A percentile compares a stretch with the other conserved stretches of the same genome.
Conservation (phyloP, 2,113 vertebrate genomes). For the Amblyopsis rosae region DNA sequence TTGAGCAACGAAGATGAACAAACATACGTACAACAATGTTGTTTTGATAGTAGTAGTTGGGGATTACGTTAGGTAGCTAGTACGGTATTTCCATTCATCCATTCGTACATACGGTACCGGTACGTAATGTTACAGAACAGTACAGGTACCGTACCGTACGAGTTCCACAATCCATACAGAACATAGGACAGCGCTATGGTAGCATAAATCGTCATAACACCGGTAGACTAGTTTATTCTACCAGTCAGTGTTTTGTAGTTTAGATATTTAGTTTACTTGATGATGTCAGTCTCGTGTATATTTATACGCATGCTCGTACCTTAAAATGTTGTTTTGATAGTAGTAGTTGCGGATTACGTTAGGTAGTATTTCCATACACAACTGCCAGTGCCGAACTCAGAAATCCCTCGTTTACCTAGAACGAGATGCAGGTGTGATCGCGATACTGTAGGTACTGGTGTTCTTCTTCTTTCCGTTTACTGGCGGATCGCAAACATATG, state of each 20-base stretch:
- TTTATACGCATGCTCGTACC: conserved; percentile 9
- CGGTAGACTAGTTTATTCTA: no score
- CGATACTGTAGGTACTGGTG: not conserved
- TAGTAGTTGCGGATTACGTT: not conserved
- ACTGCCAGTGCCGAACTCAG: not conserved
- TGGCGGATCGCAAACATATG: not conserved
- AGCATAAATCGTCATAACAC: no score
- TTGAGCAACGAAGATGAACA: not conserved
- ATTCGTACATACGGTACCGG: no score
- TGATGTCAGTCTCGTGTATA: not conserved
- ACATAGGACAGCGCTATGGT: no score
- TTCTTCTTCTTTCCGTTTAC: not conserved
- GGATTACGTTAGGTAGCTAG: conserved; percentile 26
- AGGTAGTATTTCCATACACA: conserved; percentile 41
- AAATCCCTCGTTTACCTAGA: conserved; percentile 54
- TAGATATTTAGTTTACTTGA: not conserved
- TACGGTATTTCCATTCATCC: conserved; percentile 21
- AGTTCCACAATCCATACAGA: no score
- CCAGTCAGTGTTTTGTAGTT: no score
- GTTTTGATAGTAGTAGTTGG: not conserved
- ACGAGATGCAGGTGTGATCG: conserved; percentile 20
- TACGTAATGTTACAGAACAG: no score
- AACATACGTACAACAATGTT: no score
- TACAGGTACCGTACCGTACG: no score
- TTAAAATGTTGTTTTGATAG: not conserved